A percentile compares a stretch with the other conserved stretches of the same genome.
phyloP scores from a whole-genome alignment of 2,888 invertebrate genomes.

The Coenonympha arcania region DNA sequence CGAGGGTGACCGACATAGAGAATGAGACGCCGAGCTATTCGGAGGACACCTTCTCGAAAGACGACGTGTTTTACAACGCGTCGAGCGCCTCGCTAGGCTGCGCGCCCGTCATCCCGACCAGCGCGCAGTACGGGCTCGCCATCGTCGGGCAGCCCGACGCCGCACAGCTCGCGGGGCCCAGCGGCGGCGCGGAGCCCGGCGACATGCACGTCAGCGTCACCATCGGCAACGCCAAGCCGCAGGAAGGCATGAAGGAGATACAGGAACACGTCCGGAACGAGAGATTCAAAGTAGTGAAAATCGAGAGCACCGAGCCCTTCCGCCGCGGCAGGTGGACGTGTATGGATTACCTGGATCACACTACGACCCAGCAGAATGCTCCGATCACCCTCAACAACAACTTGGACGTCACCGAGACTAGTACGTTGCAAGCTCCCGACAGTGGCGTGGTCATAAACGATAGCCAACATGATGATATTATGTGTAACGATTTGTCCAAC shows the following conservation, averaged over 20 bases:
- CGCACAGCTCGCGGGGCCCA: conserved; percentile 66
- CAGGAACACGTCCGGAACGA: conserved; percentile 85
- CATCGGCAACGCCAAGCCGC: conserved; percentile 70
- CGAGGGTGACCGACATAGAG: conserved; percentile 86
- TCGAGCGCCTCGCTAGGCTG: conserved; percentile 83
- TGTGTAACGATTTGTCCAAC: conserved; percentile 64
- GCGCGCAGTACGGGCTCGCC: conserved; percentile 86
- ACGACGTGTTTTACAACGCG: conserved; percentile 85
- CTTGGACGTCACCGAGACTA: conserved; percentile 60
- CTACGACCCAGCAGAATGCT: conserved; percentile 72
- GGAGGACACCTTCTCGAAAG: conserved; percentile 88
- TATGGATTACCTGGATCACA: conserved; percentile 94
- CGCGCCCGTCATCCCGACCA: conserved; percentile 86
- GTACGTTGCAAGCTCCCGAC: conserved; percentile 62
- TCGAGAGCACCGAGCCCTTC: conserved; percentile 95
- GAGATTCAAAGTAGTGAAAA: conserved; percentile 95
- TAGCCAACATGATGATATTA: conserved; percentile 67
- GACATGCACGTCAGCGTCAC: conserved; percentile 78
- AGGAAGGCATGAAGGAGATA: conserved; percentile 75
- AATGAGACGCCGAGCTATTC: conserved; percentile 89
- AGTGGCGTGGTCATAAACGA: conserved; percentile 71
- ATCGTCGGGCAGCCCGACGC: conserved; percentile 78
- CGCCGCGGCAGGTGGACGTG: conserved; percentile 94
- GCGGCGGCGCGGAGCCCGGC: conserved; percentile 69
- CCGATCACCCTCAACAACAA: conserved; percentile 68